phyloP scores from a whole-genome alignment of 2,113 vertebrate genomes.

The Stegastes partitus region DNA sequence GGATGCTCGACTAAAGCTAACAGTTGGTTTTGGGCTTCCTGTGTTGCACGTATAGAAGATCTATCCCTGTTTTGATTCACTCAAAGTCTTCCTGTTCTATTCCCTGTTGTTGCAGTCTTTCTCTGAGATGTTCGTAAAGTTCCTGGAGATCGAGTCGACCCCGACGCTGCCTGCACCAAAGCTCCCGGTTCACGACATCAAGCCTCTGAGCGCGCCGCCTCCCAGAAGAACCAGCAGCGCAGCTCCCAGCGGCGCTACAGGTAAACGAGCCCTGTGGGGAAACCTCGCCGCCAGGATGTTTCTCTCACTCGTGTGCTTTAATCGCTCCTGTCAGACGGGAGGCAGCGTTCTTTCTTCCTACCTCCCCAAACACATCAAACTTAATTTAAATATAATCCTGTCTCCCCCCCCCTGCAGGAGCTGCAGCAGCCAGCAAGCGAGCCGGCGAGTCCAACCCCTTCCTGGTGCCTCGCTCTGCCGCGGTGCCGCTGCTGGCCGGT shows the following conservation, averaged over 20 bases:
- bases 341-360: background rate
- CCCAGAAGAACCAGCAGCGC: slow-evolving; percentile 63
- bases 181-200: slow-evolving; percentile 89
- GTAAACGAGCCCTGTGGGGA: slow-evolving; percentile 72
- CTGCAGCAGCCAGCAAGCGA: slow-evolving; percentile 79
- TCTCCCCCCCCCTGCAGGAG: slow-evolving; percentile 46
- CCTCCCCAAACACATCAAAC: background rate
- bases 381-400: background rate
- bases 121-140: slow-evolving; percentile 97
- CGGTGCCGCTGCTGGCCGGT: slow-evolving; percentile 88
- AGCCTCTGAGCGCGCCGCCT: slow-evolving; percentile 85
- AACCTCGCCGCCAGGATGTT: background rate
- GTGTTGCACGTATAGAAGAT: too few species aligned
- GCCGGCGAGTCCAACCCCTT: slow-evolving; percentile 89
- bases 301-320: too few species aligned
- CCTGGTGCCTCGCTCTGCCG: slow-evolving; percentile 95
- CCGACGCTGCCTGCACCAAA: slow-evolving; percentile 90
- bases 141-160: slow-evolving; percentile 94
- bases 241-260: slow-evolving; percentile 68
- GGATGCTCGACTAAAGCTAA: too few species aligned
- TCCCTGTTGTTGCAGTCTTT: slow-evolving; percentile 89
- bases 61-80: too few species aligned
- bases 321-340: background rate
- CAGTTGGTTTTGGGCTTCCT: too few species aligned
- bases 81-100: background rate